Percentiles rank a stretch among this genome's conserved stretches.
Conservation (phyloP, 2,113 vertebrate genomes). For the Butorides virescens region DNA sequence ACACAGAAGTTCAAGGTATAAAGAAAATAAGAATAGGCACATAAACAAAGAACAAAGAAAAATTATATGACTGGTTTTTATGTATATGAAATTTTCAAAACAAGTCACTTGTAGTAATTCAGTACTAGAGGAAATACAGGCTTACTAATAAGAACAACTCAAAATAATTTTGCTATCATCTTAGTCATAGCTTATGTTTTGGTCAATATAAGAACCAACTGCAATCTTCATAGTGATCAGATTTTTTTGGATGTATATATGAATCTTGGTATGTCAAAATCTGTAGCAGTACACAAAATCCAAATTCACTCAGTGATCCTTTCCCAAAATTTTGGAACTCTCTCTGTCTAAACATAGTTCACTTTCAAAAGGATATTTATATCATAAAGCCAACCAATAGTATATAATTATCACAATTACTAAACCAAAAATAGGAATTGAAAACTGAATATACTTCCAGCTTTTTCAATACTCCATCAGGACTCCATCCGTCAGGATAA, state of each 20-base stretch:
- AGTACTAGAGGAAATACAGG: neutral
- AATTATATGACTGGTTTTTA: fast-evolving
- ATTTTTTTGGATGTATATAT: neutral
- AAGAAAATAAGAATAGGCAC: neutral
- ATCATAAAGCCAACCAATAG: neutral
- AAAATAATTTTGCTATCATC: neutral
- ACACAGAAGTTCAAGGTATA: neutral
- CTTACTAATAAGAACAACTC: neutral
- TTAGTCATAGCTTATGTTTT: neutral
- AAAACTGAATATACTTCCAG: constrained; percentile 1
- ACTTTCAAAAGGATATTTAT: constrained; percentile 44
- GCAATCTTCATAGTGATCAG: neutral
- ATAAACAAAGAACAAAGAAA: neutral
- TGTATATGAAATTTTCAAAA: neutral
- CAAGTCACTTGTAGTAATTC: neutral
- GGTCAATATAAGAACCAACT: neutral
- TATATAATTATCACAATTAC: constrained; percentile 34
- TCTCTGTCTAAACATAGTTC: neutral
- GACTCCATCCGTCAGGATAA: neutral
- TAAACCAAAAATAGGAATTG: constrained; percentile 22
- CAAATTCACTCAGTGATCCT: neutral
- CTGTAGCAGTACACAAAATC: neutral
- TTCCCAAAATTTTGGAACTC: neutral
- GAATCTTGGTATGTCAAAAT: neutral
- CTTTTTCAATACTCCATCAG: constrained; percentile 17